Percentiles rank a stretch among this genome's conserved stretches.
Conservation (phyloP, 2,797 vertebrate species). For the Acestrorhynchus altus region DNA sequence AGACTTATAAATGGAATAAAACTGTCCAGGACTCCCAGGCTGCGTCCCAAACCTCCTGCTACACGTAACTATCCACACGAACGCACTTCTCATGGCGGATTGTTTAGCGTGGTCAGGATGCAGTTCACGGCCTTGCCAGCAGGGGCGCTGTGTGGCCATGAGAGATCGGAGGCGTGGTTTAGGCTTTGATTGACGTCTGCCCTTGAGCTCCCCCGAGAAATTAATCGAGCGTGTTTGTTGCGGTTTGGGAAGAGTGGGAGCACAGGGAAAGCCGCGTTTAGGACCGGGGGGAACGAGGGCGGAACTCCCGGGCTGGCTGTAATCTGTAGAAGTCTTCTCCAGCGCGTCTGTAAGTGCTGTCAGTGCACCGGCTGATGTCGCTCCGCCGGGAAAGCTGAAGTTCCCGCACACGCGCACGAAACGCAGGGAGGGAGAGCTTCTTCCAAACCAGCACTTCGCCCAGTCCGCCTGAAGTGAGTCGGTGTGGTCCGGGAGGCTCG, state of each 20-base stretch:
- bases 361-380: background rate
- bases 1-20: too few species aligned
- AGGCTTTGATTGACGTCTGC: constrained; percentile 62
- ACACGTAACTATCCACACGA: too few species aligned
- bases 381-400: background rate
- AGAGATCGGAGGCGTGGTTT: constrained; percentile 46
- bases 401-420: background rate
- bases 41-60: too few species aligned
- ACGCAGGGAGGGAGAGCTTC: too few species aligned
- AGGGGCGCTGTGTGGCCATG: constrained; percentile 12
- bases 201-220: constrained; percentile 41
- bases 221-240: constrained; percentile 9
- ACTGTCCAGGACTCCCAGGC: too few species aligned
- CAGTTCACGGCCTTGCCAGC: background rate
- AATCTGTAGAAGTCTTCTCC: too few species aligned
- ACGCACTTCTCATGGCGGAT: too few species aligned
- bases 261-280: background rate
- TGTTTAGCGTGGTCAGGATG: too few species aligned
- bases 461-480: too few species aligned
- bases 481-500: too few species aligned
- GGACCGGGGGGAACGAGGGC: background rate
- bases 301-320: too few species aligned
- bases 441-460: too few species aligned
- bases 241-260: background rate
- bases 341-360: background rate